Base-by-base conservation (phyloP, 2,113 vertebrate species). In the Phalacrocorax brasilianus region DNA sequence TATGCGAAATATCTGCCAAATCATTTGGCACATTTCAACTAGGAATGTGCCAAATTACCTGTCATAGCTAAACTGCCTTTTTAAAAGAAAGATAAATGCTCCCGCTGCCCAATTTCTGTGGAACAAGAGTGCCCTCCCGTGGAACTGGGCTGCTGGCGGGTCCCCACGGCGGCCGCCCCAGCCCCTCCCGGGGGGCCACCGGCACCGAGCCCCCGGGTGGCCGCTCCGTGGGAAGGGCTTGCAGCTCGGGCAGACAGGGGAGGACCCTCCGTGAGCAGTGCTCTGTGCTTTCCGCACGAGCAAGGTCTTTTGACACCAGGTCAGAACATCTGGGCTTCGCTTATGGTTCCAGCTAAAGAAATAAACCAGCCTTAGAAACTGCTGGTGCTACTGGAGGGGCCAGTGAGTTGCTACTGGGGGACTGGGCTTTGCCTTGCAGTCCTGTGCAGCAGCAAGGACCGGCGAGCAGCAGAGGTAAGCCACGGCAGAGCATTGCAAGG, bases 21-120 rank as follows among this genome's bases (percentile, higher is more conserved):
- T 95, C 91, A 94, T 93, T 98, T 97, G 98, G 98, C 97, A 97
- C 94, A 91, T 96, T 95, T 97, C 93, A 77, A 74, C 33, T 55
- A 86, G 96, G 96, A 96, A 95, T 71, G 95, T 85, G 97, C 98
- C 98, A 98, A 98, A 98, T 97, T 97, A 97, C 96, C 97, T 97
- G 97, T 97, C 98, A 97, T 61, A 70, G 88, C 78, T 85, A 23
- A 96, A 56, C 42, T 5, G 93, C 80, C 96, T 97, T 95, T 98
- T 97, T 40, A 84, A 68, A 96, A 65, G 94, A 96, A 93, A 98
- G 97, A 97, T 49, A 79, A 96, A 96, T 59, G 89, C 6, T 68
- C 32, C 35, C 2, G 22, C 12, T 8, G 15, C 74, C 11, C 28
- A 6, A 20, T 71, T 94, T 93, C 70, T 38, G 88, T 47, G 95